Evolutionary conservation across 1,140 invertebrate species (phyloP).

Genomic region (Lordiphosa collinella): DNA sequence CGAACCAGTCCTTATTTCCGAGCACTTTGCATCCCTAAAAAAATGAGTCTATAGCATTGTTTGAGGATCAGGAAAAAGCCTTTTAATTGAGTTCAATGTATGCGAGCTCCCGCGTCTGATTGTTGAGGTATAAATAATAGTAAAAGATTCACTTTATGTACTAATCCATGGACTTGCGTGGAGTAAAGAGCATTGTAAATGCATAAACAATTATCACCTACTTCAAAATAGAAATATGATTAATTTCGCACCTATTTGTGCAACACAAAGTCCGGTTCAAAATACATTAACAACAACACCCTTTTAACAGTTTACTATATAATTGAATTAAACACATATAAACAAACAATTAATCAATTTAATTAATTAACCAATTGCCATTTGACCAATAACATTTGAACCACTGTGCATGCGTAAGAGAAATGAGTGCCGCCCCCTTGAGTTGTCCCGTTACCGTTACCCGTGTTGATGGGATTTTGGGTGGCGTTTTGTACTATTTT

Average conservation of each 20-base stretch:
- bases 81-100: too few relatives aligned
- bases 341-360: constrained; percentile 44
- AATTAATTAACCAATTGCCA: constrained; percentile 25
- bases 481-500: constrained; percentile 48
- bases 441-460: constrained; percentile 13
- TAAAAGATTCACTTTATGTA: too few relatives aligned
- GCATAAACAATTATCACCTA: constrained; percentile 26
- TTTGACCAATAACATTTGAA: constrained; percentile 7
- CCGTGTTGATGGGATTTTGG: constrained; percentile 8
- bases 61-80: too few relatives aligned
- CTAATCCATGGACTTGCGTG: too few relatives aligned
- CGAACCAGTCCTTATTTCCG: too few relatives aligned
- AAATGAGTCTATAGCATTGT: too few relatives aligned
- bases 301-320: constrained; percentile 9
- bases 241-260: constrained; percentile 14
- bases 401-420: constrained; percentile 62
- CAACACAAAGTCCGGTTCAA: constrained; percentile 16
- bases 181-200: too few relatives aligned
- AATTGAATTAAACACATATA: constrained; percentile 12
- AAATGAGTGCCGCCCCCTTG: constrained; percentile 26
- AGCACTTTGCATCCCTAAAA: too few relatives aligned
- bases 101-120: too few relatives aligned
- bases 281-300: too few relatives aligned
- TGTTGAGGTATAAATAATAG: too few relatives aligned
- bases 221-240: constrained; percentile 12